Percentiles rank a stretch among this genome's conserved stretches.
phyloP scores from a whole-genome alignment of 2,797 vertebrate genomes.

The Sebastes kiyomatsui region DNA sequence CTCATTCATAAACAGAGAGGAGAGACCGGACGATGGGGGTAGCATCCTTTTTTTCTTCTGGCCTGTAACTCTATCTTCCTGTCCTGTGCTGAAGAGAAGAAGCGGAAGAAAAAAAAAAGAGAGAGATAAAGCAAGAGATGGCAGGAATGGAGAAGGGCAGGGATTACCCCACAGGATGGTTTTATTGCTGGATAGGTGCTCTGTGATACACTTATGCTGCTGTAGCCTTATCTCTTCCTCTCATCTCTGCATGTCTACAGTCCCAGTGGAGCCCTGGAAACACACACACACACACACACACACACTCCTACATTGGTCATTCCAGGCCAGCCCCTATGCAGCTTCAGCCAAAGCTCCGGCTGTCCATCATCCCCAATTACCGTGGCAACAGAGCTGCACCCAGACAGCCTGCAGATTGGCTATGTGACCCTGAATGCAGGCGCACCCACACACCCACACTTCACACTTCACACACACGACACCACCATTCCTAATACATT shows the following conservation, averaged over 20 bases:
- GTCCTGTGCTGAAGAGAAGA: conserved; percentile 25
- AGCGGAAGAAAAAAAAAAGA: background rate
- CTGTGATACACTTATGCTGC: conserved; percentile 57
- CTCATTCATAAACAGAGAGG: conserved; percentile 80
- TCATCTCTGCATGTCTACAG: conserved; percentile 40
- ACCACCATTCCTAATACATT: conserved; percentile 13
- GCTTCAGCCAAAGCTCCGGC: conserved; percentile 75
- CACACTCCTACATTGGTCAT: conserved; percentile 68
- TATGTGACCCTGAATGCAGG: conserved; percentile 74
- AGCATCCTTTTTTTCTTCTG: conserved; percentile 53
- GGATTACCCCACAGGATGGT: conserved; percentile 62
- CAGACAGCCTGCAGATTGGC: conserved; percentile 82
- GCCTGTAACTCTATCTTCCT: conserved; percentile 67
- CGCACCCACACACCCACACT: conserved; percentile 46
- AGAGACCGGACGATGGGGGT: conserved; percentile 46
- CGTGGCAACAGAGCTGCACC: conserved; percentile 81
- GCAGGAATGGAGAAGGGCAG: conserved; percentile 33
- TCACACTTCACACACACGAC: background rate
- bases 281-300: conserved; percentile 15
- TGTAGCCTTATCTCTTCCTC: conserved; percentile 64
- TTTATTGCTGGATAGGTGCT: conserved; percentile 58
- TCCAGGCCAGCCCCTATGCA: conserved; percentile 73
- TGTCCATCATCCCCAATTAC: conserved; percentile 88
- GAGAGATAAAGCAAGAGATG: conserved; percentile 37
- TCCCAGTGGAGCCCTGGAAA: conserved; percentile 51